Evolutionary conservation across 2,113 vertebrate genomes (phyloP).

Genomic region (Hippolais icterina): DNA sequence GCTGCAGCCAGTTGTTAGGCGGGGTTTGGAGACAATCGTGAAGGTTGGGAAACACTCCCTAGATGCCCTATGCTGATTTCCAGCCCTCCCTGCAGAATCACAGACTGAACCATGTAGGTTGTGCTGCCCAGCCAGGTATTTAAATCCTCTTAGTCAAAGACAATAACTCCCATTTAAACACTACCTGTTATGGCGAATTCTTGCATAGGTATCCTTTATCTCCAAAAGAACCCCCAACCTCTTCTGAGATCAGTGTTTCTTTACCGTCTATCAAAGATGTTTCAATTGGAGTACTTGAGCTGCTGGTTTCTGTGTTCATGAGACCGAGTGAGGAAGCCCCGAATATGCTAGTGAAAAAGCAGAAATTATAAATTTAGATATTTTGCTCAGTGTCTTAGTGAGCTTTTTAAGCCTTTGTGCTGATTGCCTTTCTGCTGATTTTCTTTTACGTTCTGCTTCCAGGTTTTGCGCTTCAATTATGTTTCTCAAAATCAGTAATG

Average conservation of each 20-base stretch:
- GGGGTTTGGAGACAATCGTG: not conserved
- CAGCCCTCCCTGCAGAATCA: not conserved
- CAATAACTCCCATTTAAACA: not conserved
- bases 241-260: not conserved
- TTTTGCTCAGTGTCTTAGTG: not conserved
- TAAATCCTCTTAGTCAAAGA: not conserved
- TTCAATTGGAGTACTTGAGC: not conserved
- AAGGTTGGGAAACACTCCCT: not conserved
- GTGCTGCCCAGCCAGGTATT: not conserved
- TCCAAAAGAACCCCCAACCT: not conserved
- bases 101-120: not conserved
- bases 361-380: not conserved
- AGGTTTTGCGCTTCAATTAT: not conserved
- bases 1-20: not conserved
- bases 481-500: not conserved
- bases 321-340: not conserved
- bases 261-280: not conserved
- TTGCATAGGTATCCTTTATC: not conserved
- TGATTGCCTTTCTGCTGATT: not conserved
- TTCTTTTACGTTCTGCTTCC: not conserved
- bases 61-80: not conserved
- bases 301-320: not conserved
- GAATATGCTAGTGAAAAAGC: not conserved
- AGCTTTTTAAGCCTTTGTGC: not conserved
- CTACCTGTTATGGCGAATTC: rapidly evolving